Evolutionary conservation across 2,888 invertebrate species (phyloP), one percentile per base, ranked within the genome.

Genomic region (Sinhomidia bicolor): DNA sequence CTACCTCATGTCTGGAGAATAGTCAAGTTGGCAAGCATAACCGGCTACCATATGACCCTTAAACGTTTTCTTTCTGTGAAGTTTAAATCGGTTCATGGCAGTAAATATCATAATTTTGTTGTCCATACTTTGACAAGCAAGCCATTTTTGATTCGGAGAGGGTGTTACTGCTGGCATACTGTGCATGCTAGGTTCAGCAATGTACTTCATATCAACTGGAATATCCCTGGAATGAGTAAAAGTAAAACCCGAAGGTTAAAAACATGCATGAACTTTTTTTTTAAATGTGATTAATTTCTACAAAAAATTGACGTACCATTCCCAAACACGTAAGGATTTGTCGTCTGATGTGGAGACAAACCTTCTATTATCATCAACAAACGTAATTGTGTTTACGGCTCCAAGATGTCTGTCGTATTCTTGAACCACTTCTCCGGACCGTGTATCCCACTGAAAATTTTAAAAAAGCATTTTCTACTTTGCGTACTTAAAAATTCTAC

Each of bases 291-390:
- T 7, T 36, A 44, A 76, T 6, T 47, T 26, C 14, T n/a, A 32
- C 41, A 47, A 41, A 47, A 17, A 62, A 47, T 78, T 23, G n/a
- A 71, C 14, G 79, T 93, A 96, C 99, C 99, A 99, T 95, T 99
- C 99, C 99, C 99, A 99, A 74, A 99, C 99, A 80, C 99, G 95
- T 92, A 99, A 95, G 93, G 98, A 99, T 94, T 99, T 99, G 94
- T 99, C 99, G 93, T 99, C 99, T 0, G 99, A 99, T 0, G 99
- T 99, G 17, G 99, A 98, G 3, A 99, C 99, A 94, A 99, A 99
- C 92, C 99, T 94, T 32, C 99, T 95, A 94, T 99, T 99, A 93
- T 99, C 98, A 94, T 99, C 99, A 0, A 99, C 99, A 94, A 99
- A 99, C 0, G 99, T 99, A 92, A 99, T 99, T 0, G 98, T 97